Conservation (phyloP, 1,140 invertebrate species). For the Lepidurus packardi region DNA sequence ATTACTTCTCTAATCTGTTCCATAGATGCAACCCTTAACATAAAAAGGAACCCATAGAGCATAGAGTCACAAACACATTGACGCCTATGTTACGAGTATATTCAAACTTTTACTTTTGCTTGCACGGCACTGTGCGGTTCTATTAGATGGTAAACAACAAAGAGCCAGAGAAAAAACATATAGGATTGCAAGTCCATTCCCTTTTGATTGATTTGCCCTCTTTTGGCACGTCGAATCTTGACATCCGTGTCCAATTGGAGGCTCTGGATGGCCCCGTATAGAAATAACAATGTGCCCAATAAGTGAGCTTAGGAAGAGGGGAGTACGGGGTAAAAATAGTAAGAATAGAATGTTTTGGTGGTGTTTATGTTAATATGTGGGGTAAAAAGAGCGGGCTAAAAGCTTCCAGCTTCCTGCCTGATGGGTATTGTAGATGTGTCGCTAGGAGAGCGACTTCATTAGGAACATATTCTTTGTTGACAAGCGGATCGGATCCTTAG, state of each 20-base stretch:
- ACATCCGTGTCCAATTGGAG: not conserved
- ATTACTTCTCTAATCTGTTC: not conserved
- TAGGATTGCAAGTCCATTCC: not conserved
- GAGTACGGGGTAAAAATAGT: not conserved
- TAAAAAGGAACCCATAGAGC: not conserved
- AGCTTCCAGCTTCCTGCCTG: not conserved
- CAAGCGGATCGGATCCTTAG: not conserved
- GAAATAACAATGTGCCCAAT: constrained; percentile 6
- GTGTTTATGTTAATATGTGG: not conserved
- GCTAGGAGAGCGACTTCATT: not conserved
- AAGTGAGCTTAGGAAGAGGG: not conserved
- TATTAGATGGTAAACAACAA: not conserved
- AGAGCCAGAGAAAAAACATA: not conserved
- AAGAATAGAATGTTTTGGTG: not conserved
- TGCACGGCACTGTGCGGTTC: not conserved
- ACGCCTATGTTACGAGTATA: no score
- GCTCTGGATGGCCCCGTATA: not conserved
- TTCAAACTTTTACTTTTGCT: no score
- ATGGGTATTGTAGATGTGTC: not conserved
- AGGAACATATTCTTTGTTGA: not conserved
- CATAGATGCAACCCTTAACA: not conserved
- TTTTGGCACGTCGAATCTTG: not conserved
- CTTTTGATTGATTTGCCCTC: not conserved
- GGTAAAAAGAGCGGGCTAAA: constrained; percentile 10
- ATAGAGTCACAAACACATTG: no score